These are phyloP conservation scores for Hydrotaea cyrtoneurina DNA, from an alignment of 2,888 invertebrate species.

Conservation along the genomic window DNA sequence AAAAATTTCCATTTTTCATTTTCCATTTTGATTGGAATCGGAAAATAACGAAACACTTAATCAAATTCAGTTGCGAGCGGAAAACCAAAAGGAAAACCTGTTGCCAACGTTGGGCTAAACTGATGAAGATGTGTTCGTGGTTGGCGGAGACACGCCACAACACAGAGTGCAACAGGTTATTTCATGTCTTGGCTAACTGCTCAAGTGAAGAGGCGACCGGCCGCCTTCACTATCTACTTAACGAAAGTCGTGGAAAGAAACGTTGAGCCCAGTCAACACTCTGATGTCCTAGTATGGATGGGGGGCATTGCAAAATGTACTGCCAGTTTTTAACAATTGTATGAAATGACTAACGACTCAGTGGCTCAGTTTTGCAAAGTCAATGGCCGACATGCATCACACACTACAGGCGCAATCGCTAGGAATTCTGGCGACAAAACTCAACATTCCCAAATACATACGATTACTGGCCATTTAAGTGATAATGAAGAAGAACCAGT, in stretches of 20 bases:
- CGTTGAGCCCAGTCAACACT: neutral
- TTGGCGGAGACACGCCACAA: neutral
- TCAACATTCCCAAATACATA: no score
- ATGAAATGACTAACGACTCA: no score
- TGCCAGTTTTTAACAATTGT: no score
- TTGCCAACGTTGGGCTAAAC: conserved; percentile 35
- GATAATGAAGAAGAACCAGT: no score
- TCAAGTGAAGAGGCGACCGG: neutral
- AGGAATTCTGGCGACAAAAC: no score
- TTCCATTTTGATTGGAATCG: neutral
- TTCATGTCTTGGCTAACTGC: conserved; percentile 18
- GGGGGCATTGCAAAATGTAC: neutral
- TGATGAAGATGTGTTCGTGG: conserved; percentile 50
- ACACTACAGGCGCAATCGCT: no score
- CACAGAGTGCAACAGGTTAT: conserved; percentile 24
- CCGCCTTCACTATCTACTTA: neutral
- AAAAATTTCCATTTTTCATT: neutral
- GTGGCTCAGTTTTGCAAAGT: no score
- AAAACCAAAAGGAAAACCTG: conserved; percentile 47
- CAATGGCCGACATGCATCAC: no score
- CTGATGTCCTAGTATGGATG: neutral
- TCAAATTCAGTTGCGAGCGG: conserved; percentile 15
- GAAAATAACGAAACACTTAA: conserved; percentile 29
- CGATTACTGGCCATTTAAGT: no score
- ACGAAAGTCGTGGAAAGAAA: neutral